Evolutionary conservation across 2,797 vertebrate genomes (phyloP).

Genomic region (Toxotes lorentzi): DNA sequence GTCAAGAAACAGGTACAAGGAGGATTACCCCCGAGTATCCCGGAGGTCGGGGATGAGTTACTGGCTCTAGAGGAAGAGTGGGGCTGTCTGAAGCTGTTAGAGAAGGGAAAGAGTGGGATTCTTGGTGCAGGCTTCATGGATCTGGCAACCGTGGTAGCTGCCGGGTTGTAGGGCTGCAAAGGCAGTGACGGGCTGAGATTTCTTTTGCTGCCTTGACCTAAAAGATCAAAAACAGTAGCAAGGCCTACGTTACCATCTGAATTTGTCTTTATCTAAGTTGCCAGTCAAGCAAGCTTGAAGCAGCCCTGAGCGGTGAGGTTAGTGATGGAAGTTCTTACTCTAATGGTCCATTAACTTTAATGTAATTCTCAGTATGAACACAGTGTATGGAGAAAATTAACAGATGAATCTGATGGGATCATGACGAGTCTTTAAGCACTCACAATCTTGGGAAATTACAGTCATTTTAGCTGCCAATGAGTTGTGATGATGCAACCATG

Average conservation of each 20-base stretch:
- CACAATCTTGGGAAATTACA: constrained; percentile 56
- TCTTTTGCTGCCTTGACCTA: constrained; percentile 77
- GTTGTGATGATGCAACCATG: constrained; percentile 31
- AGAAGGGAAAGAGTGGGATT: constrained; percentile 61
- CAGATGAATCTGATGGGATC: constrained; percentile 11
- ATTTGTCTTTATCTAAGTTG: constrained; percentile 23
- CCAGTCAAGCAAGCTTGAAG: constrained; percentile 51
- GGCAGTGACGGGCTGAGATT: constrained; percentile 59
- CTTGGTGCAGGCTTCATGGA: constrained; percentile 66
- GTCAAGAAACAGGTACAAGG: constrained; percentile 15
- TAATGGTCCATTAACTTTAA: constrained; percentile 27
- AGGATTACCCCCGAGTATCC: constrained; percentile 80
- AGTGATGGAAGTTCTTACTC: constrained; percentile 39
- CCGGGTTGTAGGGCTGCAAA: constrained; percentile 62
- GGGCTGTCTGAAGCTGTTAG: constrained; percentile 70
- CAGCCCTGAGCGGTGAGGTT: constrained; percentile 61
- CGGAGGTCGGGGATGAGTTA: constrained; percentile 64
- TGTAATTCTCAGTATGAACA: not conserved
- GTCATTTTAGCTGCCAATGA: constrained; percentile 51
- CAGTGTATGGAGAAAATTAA: constrained; percentile 1
- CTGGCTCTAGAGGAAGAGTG: constrained; percentile 67
- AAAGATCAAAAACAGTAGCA: constrained; percentile 76
- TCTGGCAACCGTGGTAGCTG: constrained; percentile 49
- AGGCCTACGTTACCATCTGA: constrained; percentile 38
- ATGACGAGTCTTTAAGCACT: constrained; percentile 27